Evolutionary conservation across 1,140 invertebrate species (phyloP).

Genomic region (Harlomillsia oculata): DNA sequence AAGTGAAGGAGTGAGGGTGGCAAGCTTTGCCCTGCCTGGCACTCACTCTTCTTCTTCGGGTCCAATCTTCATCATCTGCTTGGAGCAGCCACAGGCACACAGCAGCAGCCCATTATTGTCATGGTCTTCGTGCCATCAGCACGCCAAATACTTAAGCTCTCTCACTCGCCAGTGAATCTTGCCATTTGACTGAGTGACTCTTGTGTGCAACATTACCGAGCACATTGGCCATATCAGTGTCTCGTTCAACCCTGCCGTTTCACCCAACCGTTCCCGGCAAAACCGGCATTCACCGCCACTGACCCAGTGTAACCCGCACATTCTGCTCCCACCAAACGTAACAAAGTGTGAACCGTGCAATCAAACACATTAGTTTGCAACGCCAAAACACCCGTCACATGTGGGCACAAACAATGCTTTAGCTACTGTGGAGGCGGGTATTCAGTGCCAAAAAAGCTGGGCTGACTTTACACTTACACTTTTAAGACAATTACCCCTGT

Average conservation of each 20-base stretch:
- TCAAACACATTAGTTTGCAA: no score
- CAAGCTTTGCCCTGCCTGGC: conserved; percentile 1
- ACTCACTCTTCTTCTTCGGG: neutral
- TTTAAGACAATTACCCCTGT: no score
- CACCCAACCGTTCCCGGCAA: neutral
- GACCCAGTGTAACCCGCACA: neutral
- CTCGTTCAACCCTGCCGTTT: neutral
- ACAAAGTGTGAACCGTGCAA: no score
- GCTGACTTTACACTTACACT: no score
- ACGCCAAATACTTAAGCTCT: neutral
- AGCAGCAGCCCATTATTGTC: conserved; percentile 11
- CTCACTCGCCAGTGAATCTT: neutral
- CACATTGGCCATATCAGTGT: neutral
- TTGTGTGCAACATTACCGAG: neutral
- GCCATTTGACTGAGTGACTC: no score
- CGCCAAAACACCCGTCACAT: no score
- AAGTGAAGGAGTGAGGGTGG: conserved; percentile 29
- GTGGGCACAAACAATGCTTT: no score
- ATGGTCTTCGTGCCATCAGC: neutral
- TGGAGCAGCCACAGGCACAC: neutral
- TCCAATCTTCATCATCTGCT: neutral
- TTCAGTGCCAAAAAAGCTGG: no score
- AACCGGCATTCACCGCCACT: neutral
- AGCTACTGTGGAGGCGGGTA: no score
- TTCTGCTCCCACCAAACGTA: no score